These are phyloP conservation scores for Pavo muticus DNA, from an alignment of 2,113 vertebrate species.

Conservation along the genomic window DNA sequence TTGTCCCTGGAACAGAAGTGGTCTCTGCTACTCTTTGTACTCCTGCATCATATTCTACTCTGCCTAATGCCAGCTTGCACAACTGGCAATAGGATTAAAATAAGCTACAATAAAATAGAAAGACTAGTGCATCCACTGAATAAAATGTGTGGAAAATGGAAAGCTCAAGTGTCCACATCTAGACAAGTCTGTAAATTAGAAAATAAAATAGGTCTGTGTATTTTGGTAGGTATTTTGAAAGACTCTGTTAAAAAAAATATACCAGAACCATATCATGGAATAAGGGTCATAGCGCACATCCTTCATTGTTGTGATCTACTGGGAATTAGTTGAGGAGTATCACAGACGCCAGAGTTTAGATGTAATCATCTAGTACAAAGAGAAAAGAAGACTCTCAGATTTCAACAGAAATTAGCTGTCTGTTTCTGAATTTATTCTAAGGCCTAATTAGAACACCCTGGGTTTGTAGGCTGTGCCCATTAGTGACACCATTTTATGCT, in stretches of 20 bases:
- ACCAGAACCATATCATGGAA: background rate
- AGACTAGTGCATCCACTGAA: background rate
- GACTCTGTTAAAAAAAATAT: background rate
- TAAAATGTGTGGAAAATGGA: background rate
- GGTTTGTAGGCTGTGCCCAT: background rate
- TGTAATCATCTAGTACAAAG: background rate
- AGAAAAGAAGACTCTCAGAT: background rate
- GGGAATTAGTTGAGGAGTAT: background rate
- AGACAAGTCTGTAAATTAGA: background rate
- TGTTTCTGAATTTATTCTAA: background rate
- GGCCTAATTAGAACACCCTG: background rate
- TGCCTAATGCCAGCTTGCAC: background rate
- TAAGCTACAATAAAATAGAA: background rate
- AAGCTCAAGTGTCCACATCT: background rate
- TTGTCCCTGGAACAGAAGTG: background rate
- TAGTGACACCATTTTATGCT: background rate
- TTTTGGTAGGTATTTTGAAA: background rate
- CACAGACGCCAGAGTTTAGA: background rate
- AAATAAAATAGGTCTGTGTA: background rate
- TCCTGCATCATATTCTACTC: background rate
- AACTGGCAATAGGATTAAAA: background rate
- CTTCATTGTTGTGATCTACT: background rate
- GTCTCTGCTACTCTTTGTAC: background rate
- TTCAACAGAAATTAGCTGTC: background rate
- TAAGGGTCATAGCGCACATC: background rate